Evolutionary conservation across 2,113 vertebrate species (phyloP), one percentile per base, ranked within the genome.

Genomic region (Solenodon paradoxus): DNA sequence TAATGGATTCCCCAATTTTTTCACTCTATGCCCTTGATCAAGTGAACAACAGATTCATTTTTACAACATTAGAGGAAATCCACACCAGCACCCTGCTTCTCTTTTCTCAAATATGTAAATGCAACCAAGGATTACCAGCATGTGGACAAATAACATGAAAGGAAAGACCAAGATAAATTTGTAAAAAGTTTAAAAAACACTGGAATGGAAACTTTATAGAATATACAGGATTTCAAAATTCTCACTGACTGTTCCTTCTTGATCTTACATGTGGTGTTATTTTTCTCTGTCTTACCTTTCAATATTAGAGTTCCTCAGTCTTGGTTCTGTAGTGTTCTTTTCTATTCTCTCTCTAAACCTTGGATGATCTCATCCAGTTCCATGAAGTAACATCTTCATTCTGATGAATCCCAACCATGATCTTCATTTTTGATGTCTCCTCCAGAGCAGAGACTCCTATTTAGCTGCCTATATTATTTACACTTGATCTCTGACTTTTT

Each of bases 401-500:
- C 13, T 57, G 13, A 61, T 0, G 2, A 64, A 5, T 30, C 5
- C 15, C 61, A 45, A 15, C 3, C 4, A 7, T 1, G 0, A 7
- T 45, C 30, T 79, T 32, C 35, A 64, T 9, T 40, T 40, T 42
- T 15, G 28, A 64, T 0, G 11, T 2, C 5, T 87, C 49, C 42
- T 92, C 45, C 30, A 79, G 47, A 24, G 13, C 8, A 82, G 9
- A 9, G 0, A 12, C 35, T 19, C 9, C 0, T 6, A 71, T 7
- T 32, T 57, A 45, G 66, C 9, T 40, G 4, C 3, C 64, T 79
- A 2, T 3, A 32, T 26, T n/a, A 61, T 32, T 7, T 95, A 9
- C 19, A 84, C 30, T 63, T 74, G 16, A 63, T 8, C 59, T 12
- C 35, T 55, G 83, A 15, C 4, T 55, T 45, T 80, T 71, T 90